Percentiles rank a stretch among this genome's conserved stretches.
Conservation (phyloP, 2,113 vertebrate species). For the Prunella himalayana region DNA sequence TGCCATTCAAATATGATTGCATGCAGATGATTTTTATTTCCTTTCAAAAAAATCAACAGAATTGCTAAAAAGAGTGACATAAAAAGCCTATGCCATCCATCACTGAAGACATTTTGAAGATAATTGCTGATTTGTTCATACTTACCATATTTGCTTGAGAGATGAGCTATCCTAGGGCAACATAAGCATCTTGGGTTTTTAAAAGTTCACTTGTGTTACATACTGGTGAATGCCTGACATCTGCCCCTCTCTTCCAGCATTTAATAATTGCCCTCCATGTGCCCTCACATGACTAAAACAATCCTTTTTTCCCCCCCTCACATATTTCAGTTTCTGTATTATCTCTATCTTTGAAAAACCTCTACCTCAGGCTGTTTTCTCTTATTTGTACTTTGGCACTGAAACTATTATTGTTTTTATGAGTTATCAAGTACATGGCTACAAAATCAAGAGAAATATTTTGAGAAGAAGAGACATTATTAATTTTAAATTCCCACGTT, state of each 20-base stretch:
- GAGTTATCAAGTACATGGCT: background rate
- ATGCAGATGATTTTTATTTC: background rate
- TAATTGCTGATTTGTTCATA: background rate
- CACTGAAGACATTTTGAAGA: background rate
- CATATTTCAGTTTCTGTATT: background rate
- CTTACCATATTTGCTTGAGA: background rate
- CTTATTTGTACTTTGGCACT: background rate
- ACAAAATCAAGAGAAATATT: conserved; percentile 22
- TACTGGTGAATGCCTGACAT: conserved; percentile 18
- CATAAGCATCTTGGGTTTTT: conserved; percentile 30
- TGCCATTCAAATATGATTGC: background rate
- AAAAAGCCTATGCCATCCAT: background rate
- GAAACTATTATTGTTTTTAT: background rate
- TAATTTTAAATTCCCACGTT: background rate
- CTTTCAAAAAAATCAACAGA: background rate
- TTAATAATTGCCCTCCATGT: background rate
- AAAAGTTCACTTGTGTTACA: conserved; percentile 4
- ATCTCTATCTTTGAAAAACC: background rate
- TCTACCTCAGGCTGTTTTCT: background rate
- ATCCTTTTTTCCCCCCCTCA: background rate
- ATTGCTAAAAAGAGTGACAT: background rate
- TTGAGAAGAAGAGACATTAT: background rate
- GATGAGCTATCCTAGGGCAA: conserved; percentile 8
- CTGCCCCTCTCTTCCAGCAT: conserved; percentile 23
- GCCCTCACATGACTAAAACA: conserved; percentile 6